Conservation (phyloP, 2,797 vertebrate species). For the Heteromormyrus szaboi region DNA sequence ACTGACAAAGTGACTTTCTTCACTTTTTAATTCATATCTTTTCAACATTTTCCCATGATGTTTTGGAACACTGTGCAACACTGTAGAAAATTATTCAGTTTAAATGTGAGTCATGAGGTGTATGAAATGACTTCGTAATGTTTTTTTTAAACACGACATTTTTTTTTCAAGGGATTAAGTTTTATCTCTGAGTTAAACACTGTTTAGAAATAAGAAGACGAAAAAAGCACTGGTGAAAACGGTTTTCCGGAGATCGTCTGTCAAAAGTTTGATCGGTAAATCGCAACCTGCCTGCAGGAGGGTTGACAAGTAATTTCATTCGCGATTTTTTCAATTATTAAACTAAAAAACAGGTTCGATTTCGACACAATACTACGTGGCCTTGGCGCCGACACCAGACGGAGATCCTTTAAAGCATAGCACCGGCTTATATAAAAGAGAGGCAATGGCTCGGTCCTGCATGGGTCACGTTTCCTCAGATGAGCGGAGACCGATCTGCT, state of each 20-base stretch:
- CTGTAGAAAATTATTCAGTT: background rate
- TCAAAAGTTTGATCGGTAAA: background rate
- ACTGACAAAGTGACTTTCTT: background rate
- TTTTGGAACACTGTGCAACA: background rate
- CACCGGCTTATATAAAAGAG: background rate
- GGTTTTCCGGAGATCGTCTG: background rate
- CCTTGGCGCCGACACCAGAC: background rate
- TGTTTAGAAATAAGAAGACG: background rate
- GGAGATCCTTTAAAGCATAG: background rate
- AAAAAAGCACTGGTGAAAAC: background rate
- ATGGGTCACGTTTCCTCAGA: background rate
- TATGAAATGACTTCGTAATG: background rate
- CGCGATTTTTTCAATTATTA: background rate
- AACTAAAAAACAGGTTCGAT: background rate
- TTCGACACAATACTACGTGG: background rate
- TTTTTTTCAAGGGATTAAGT: background rate
- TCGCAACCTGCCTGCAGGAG: background rate
- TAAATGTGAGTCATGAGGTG: background rate
- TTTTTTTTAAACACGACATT: background rate
- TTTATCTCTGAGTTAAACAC: background rate
- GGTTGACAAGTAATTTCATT: background rate
- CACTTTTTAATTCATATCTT: background rate
- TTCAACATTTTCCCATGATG: background rate
- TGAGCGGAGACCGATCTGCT: background rate
- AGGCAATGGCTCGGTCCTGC: background rate